Base-by-base conservation (phyloP, 2,888 invertebrate species). In the Beris chalybata region DNA sequence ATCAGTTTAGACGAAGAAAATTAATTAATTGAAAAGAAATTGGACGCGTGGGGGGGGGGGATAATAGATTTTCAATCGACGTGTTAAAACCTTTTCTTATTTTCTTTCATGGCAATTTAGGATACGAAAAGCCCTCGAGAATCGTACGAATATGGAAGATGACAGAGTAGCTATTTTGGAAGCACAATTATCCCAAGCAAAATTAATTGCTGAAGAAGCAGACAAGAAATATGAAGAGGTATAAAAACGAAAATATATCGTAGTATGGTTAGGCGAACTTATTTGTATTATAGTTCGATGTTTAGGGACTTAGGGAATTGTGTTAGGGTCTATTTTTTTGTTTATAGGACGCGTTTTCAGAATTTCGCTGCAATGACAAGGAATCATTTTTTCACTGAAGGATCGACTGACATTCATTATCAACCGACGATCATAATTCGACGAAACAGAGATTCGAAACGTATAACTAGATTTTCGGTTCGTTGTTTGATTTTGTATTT, bases 161-260 rank as follows among this genome's bases (percentile, higher is more conserved):
- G 98, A 99, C 85, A 90, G 97, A 82, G 96, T 99, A 83, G 91
- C 93, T 82, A 90, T 93, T 80, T 87, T 99, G 86, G 99, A 99
- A 84, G 91, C 93, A 76, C 97, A 99, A 85, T 90, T 99, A 82
- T 88, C 97, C 76, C 97, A 98, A 85, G 98, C 98, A 82, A 97
- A 97, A 87, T 90, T 95, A 85, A 97, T 98, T 85, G 98, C 99
- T 74, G 99, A 99, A 85, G 99, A 99, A 86, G 96, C 97, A 75
- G 99, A 99, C 87, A 94, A 97, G 85, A 98, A 98, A 93, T 99
- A 98, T 83, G 99, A 99, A 89, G 99, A 99, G 97, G 99, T 99
- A 86, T 82, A 54, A 12, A 52, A 43, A 7, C 6, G 32, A 43
- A 38, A 38, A 44, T 58, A 30, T 58, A n/a, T 59, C 38, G 50